Base-by-base conservation (phyloP, 2,888 invertebrate genomes). In the Calameuta pallipes region DNA sequence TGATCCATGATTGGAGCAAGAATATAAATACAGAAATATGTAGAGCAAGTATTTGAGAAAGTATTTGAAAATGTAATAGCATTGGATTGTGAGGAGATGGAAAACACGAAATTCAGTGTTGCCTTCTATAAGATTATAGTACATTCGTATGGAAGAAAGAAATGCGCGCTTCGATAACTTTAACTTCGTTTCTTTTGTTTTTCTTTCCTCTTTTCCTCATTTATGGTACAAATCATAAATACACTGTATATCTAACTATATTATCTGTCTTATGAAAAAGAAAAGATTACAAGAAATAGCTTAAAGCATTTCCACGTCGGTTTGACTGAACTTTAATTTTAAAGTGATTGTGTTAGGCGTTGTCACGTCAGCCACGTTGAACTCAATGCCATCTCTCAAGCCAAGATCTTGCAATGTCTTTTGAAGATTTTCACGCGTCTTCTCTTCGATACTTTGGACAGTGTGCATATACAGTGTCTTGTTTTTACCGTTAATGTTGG, bases 381-480 rank as follows among this genome's bases (percentile, higher is more conserved):
- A 93, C 89, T 98, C 96, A 77, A 95, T 96, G 0, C 98, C 98
- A 92, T 98, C 95, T 79, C 92, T 93, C 33, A 99, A 92, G 3
- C 96, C 97, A 79, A 99, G 93, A 85, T 99, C 99, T 81, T 93
- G 93, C 76, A 99, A 92, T 79, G 96, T 96, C 92, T 96, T 97
- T 85, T 95, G 96, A 82, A 99, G 94, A 93, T 99, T 99, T 75
- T 94, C 94, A 85, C 96, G 94, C 0, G 98, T 99, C 85, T 94
- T 94, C 88, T 97, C 96, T 92, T 98, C 98, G 87, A 99, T 97
- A 84, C 98, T 97, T 82, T 96, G 95, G 33, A 99, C 96, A 23
- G 96, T 96, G 37, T 97, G 95, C 95, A 99, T 97, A 90, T 99
- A 99, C 15, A 99, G 93, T 0, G 99, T 99, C 92, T 96, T 97